Evolutionary conservation across 2,113 vertebrate genomes (phyloP).

Genomic region (Onychostruthus taczanowskii): DNA sequence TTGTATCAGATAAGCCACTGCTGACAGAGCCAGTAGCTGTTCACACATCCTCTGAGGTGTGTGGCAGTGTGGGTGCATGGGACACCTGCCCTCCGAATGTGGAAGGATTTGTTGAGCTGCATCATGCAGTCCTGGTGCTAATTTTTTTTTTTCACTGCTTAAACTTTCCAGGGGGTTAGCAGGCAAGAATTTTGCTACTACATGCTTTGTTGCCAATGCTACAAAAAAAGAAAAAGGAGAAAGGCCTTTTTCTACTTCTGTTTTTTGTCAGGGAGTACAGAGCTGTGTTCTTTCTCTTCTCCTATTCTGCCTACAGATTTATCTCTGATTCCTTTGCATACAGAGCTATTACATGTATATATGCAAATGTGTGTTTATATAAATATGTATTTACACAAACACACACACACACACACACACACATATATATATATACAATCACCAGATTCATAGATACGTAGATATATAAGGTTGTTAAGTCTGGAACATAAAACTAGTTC

Average conservation of each 20-base stretch:
- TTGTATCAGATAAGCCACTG: neutral
- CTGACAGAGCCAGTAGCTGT: neutral
- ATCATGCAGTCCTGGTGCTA: neutral
- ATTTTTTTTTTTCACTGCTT: neutral
- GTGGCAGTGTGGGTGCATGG: neutral
- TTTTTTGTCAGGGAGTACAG: neutral
- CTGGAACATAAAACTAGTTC: neutral
- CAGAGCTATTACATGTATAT: neutral
- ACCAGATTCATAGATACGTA: neutral
- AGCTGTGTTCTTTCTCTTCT: neutral
- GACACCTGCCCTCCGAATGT: accelerated
- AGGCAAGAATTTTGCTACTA: neutral
- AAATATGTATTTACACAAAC: neutral
- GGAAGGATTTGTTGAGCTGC: neutral
- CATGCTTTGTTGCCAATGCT: neutral
- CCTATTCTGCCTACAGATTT: neutral
- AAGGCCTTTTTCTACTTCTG: neutral
- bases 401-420: neutral
- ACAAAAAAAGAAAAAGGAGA: neutral
- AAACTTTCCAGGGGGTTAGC: neutral
- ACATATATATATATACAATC: neutral
- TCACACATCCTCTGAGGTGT: neutral
- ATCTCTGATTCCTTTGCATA: neutral
- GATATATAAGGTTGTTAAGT: neutral
- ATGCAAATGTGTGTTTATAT: neutral